Percentiles rank a stretch among this genome's conserved stretches.
These are phyloP conservation scores for Rutpela maculata DNA, from an alignment of 2,888 invertebrate species.

Conservation along the genomic window DNA sequence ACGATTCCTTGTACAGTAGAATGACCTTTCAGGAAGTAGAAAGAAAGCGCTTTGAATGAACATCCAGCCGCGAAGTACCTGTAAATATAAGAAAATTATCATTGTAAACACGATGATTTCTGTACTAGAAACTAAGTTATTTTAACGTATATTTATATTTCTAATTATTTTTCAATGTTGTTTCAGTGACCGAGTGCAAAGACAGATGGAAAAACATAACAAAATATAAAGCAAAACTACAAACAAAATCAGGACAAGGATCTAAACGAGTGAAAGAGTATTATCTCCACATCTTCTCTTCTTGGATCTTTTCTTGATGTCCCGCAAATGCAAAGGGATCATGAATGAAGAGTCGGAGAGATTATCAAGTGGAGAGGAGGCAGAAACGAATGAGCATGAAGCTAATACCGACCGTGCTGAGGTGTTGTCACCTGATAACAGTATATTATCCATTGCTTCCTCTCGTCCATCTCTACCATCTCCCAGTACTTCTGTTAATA, in stretches of 20 bases:
- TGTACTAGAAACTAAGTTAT: background rate
- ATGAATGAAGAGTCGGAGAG: background rate
- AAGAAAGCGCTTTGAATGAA: conserved; percentile 1
- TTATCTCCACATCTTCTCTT: conserved; percentile 13
- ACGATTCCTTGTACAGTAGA: conserved; percentile 15
- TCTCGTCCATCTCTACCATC: too few species aligned
- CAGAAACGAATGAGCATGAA: too few species aligned
- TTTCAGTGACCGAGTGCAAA: conserved; percentile 32
- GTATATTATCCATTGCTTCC: too few species aligned
- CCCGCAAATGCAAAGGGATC: conserved; percentile 16
- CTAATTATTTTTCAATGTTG: background rate
- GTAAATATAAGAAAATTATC: conserved; percentile 10
- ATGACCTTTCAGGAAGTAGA: conserved; percentile 16
- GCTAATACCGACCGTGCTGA: too few species aligned
- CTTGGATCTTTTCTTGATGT: conserved; percentile 18
- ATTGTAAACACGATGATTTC: background rate
- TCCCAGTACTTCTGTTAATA: too few species aligned
- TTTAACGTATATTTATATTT: background rate
- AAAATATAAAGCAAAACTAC: conserved; percentile 11
- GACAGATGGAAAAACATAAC: conserved; percentile 18
- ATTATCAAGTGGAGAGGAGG: too few species aligned
- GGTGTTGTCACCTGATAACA: too few species aligned
- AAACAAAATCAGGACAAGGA: conserved; percentile 19
- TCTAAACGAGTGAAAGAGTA: conserved; percentile 11
- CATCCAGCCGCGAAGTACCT: conserved; percentile 4